Base-by-base conservation (phyloP, 2,797 vertebrate species). In the Fringilla coelebs region DNA sequence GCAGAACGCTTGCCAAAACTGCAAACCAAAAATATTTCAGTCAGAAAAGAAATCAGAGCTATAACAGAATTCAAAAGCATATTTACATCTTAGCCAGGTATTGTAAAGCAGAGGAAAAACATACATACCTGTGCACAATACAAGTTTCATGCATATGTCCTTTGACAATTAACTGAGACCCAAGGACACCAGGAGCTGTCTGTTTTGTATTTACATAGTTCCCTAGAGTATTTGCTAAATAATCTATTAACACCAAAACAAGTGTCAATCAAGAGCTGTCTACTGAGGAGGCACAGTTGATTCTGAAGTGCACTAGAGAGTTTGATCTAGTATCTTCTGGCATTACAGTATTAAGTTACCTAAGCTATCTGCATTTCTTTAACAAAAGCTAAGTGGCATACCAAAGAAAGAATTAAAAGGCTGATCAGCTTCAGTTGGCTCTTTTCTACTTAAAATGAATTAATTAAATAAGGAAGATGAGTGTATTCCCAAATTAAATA, bases 1-100 rank as follows among this genome's bases (percentile, higher is more conserved):
- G 99, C 99, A 68, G 99, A 99, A 67, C 99, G 98, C 94, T 99
- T 99, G 93, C 99, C 99, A 97, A 99, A 99, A 96, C 99, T 99
- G 93, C n/a, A 96, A 95, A 96, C 21, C 22, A 87, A 89, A 88
- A 93, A 90, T 48, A 93, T 22, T 75, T 88, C n/a, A 34, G 18
- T 94, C 43, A 96, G 82, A 85, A 94, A 46, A 89, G 74, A 70
- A 83, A n/a, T 45, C 41, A 91, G 57, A 90, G 32, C 58, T 87
- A 32, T 22, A 94, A 88, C 52, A 81, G 66, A 88, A 67, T 54
- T 34, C 29, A 36, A 40, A 40, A 70, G 34, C 40, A 38, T 54
- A 85, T 84, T 84, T 87, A 70, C 41, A 65, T 52, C 61, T 41
- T 81, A 38, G 51, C 49, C 41, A 93, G 46, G 63, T 45, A 90